Evolutionary conservation across 2,888 invertebrate genomes (phyloP).

Genomic region (Neria commutata): DNA sequence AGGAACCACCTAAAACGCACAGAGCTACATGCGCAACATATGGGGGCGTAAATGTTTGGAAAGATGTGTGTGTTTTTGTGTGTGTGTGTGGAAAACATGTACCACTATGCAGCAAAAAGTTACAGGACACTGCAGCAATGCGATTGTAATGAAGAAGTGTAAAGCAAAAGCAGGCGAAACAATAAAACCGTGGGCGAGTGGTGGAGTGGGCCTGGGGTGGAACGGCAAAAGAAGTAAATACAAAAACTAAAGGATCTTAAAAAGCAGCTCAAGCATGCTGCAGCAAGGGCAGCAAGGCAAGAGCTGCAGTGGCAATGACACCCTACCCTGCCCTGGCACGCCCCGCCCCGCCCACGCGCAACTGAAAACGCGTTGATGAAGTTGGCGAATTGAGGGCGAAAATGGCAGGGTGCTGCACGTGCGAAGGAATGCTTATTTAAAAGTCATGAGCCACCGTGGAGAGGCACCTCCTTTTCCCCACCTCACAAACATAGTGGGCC

Average conservation of each 20-base stretch:
- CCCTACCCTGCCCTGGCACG: too few species aligned
- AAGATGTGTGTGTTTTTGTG: not conserved
- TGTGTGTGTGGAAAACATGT: not conserved
- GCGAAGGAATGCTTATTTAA: too few species aligned
- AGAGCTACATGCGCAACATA: too few species aligned
- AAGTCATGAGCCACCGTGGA: too few species aligned
- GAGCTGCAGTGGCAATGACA: not conserved
- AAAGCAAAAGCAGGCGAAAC: not conserved
- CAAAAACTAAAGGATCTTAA: not conserved
- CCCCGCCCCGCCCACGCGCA: too few species aligned
- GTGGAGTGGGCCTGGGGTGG: too few species aligned
- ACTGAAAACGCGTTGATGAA: not conserved
- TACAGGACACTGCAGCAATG: not conserved
- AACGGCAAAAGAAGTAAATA: not conserved
- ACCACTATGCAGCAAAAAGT: not conserved
- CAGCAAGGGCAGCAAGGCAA: constrained; percentile 2
- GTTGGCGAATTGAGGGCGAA: constrained; percentile 10
- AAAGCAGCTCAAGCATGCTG: constrained; percentile 9
- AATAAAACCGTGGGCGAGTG: not conserved
- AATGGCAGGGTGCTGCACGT: too few species aligned
- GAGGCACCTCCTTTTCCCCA: too few species aligned
- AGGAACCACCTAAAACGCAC: too few species aligned
- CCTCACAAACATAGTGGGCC: not conserved
- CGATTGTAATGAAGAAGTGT: not conserved
- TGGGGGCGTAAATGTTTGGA: too few species aligned